phyloP scores from a whole-genome alignment of 1,140 invertebrate species.

The Drosophila murphyi region DNA sequence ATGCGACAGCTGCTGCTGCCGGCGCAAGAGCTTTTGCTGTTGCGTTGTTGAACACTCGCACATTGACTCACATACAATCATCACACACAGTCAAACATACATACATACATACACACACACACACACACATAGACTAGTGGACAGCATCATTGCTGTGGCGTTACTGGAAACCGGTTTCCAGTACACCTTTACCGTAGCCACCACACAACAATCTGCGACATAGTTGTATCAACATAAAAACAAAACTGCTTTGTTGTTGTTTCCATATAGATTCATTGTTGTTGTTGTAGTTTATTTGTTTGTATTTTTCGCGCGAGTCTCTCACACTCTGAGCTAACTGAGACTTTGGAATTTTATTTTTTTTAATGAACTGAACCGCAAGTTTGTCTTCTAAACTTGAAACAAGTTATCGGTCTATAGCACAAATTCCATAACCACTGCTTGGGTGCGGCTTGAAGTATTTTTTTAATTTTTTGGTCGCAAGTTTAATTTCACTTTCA shows the following conservation, averaged over 20 bases:
- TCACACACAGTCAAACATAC: not conserved
- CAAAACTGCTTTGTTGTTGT: slow-evolving; percentile 32
- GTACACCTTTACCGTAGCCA: slow-evolving; percentile 47
- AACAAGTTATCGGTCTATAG: slow-evolving; percentile 49
- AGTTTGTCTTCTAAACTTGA: slow-evolving; percentile 50
- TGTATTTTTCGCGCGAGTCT: slow-evolving; percentile 43
- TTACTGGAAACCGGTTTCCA: slow-evolving; percentile 68
- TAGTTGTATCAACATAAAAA: slow-evolving; percentile 56
- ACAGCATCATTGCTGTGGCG: slow-evolving; percentile 65
- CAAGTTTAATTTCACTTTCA: slow-evolving; percentile 61
- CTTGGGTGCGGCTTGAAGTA: slow-evolving; percentile 34
- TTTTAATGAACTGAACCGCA: slow-evolving; percentile 27
- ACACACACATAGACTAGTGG: slow-evolving; percentile 10
- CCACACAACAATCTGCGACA: slow-evolving; percentile 55
- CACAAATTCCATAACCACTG: slow-evolving; percentile 38
- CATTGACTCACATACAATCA: slow-evolving; percentile 7
- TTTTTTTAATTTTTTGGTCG: slow-evolving; percentile 2
- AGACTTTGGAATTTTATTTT: slow-evolving; percentile 55
- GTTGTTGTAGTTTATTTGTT: slow-evolving; percentile 1
- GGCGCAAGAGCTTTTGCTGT: slow-evolving; percentile 24
- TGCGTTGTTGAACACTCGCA: slow-evolving; percentile 24
- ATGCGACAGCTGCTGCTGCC: slow-evolving; percentile 34
- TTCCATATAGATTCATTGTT: slow-evolving; percentile 21
- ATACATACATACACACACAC: slow-evolving; percentile 31
- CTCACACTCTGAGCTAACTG: slow-evolving; percentile 39